Base-by-base conservation (phyloP, 2,113 vertebrate genomes). In the Sebastes schlegelii region DNA sequence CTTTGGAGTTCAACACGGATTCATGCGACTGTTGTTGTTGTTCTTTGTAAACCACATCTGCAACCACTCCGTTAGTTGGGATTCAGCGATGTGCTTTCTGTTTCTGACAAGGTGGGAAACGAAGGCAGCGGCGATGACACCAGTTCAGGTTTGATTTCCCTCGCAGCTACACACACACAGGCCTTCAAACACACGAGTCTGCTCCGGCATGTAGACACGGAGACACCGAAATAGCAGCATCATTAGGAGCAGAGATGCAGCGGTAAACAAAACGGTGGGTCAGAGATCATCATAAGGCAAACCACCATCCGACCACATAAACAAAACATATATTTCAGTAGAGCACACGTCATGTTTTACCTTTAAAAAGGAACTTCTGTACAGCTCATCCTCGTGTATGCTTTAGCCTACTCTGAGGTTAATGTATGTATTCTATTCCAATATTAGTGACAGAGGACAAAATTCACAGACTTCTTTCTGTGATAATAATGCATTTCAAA, bases 231-330 rank as follows among this genome's bases (percentile, higher is more conserved):
- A 49, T 2, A 72, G 74, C 82, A 70, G 77, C 85, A 69, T 77
- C 81, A 77, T 77, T 74, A 80, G 58, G 21, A 77, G 74, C 43
- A 21, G 45, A 11, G 71, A 74, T 19, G 63, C 62, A 5, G 74
- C 0, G 5, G 48, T 49, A 45, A 81, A 88, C 55, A 73, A 14
- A 60, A 73, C 19, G 48, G 7, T 23, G 66, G 45, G 77, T 61
- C 78, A 68, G 67, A 78, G 62, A 46, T 57, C 45, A 14, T 57
- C 66, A 34, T 46, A 57, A 67, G 60, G 63, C 69, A 70, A 66
- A 79, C 57, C 69, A 78, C 26, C 26, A 51, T 9, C 62, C 19
- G 54, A 3, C 13, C 13, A 42, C 1, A 34, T 65, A 66, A 67
- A 87, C 40, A 76, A 61, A 72, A 80, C 13, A 13, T 42, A 49